Evolutionary conservation across 2,888 invertebrate species (phyloP), one percentile per base, ranked within the genome.

Genomic region (Trichogramma dendrolimi): DNA sequence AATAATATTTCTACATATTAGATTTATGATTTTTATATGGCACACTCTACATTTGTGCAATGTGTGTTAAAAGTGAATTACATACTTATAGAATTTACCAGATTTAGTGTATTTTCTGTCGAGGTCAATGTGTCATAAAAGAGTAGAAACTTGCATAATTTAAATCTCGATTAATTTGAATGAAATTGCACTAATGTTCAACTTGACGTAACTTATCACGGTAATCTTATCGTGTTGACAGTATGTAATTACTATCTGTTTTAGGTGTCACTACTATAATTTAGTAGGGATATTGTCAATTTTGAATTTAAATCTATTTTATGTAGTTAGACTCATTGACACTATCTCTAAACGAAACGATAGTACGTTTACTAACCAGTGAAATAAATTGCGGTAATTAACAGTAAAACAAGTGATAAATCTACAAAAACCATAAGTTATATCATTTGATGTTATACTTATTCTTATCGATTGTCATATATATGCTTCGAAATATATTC

Each of bases 21-120:
- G 72, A 74, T 75, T 74, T 74, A 73, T 75, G 71, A 75, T 74
- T 75, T 74, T 75, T 73, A 71, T 75, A 65, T 44, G 53, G 58
- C 56, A 58, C 43, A 55, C 50, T 59, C 51, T 58, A 58, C 61
- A 54, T 8, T 59, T 39, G 48, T 54, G 46, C 39, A 11, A 57
- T 55, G 53, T 61, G 53, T 50, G 62, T 43, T 58, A 50, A 53
- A 52, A 27, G 46, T 62, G 47, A 11, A 59, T 56, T 53, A 52
- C 41, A 54, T 46, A 58, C n/a, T 46, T 27, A 27, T 27, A 27
- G 27, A 27, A 27, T 27, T 2, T 2, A 27, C 27, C 27, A 27
- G 27, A 27, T 27, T 27, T 27, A 27, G 27, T 27, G 27, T 27
- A 27, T 27, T 27, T 27, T 27, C 27, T 27, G 27, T 27, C 27